Evolutionary conservation across 2,888 invertebrate species (phyloP).

Genomic region (Lasius platythorax): DNA sequence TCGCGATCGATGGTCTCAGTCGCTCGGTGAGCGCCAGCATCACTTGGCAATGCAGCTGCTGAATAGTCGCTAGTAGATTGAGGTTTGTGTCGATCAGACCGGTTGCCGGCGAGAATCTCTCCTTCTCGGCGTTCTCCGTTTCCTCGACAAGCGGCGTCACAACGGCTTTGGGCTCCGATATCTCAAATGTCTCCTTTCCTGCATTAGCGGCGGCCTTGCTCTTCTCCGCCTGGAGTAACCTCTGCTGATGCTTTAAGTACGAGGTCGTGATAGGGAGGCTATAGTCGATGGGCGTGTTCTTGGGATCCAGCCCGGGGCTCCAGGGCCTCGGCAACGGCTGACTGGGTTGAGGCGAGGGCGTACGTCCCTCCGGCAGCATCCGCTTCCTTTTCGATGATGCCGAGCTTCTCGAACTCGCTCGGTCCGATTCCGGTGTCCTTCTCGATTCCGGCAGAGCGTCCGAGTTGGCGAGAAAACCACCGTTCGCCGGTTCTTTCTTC

Average conservation of each 20-base stretch:
- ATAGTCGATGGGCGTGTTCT: constrained; percentile 89
- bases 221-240: constrained; percentile 88
- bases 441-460: constrained; percentile 85
- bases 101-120: constrained; percentile 82
- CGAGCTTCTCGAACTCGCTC: constrained; percentile 82
- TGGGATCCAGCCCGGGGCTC: constrained; percentile 83
- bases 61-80: constrained; percentile 84
- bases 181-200: constrained; percentile 85
- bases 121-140: constrained; percentile 73
- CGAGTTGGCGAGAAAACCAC: constrained; percentile 79
- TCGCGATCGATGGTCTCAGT: constrained; percentile 79
- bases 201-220: constrained; percentile 86
- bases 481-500: constrained; percentile 82
- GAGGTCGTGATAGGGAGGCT: constrained; percentile 96
- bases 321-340: constrained; percentile 82
- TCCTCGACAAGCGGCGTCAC: constrained; percentile 57
- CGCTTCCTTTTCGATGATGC: constrained; percentile 82
- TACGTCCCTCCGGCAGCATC: constrained; percentile 83
- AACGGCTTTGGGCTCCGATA: constrained; percentile 72
- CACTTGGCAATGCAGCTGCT: constrained; percentile 84
- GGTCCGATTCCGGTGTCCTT: constrained; percentile 87
- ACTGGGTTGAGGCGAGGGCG: constrained; percentile 82
- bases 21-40: constrained; percentile 84
- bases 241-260: constrained; percentile 94
- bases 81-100: constrained; percentile 84